Evolutionary conservation across 2,797 vertebrate species (phyloP).

Genomic region (Pteronotus mesoamericanus): DNA sequence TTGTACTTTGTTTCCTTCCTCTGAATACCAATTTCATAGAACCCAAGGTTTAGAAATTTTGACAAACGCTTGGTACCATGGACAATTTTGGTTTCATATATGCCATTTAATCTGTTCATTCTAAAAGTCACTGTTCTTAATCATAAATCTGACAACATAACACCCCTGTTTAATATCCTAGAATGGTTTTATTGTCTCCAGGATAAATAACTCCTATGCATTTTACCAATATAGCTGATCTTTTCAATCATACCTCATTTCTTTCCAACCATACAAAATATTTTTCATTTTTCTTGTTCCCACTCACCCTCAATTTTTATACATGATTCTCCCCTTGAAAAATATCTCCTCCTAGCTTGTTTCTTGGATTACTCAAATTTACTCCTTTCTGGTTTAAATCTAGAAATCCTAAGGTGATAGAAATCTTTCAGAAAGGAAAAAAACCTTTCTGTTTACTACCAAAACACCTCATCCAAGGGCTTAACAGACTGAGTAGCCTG

Average conservation of each 20-base stretch:
- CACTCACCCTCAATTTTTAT: neutral
- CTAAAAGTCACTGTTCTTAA: neutral
- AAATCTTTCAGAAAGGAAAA: neutral
- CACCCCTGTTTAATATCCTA: neutral
- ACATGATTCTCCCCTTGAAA: neutral
- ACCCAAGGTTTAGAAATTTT: neutral
- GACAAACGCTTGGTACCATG: neutral
- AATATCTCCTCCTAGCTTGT: neutral
- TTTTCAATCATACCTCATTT: neutral
- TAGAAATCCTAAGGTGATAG: neutral
- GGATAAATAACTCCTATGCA: neutral
- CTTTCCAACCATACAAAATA: neutral
- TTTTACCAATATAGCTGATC: neutral
- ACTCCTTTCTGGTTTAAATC: neutral
- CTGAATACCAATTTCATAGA: neutral
- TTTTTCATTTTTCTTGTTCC: neutral
- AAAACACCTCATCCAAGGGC: neutral
- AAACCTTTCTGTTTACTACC: neutral
- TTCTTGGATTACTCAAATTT: neutral
- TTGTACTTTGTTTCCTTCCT: neutral
- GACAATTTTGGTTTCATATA: neutral
- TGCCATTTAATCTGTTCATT: neutral
- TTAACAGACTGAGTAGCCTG: neutral
- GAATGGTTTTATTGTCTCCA: neutral
- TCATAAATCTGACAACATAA: neutral